Evolutionary conservation across 2,888 invertebrate species (phyloP).

Genomic region (Eristalinus aeneus): DNA sequence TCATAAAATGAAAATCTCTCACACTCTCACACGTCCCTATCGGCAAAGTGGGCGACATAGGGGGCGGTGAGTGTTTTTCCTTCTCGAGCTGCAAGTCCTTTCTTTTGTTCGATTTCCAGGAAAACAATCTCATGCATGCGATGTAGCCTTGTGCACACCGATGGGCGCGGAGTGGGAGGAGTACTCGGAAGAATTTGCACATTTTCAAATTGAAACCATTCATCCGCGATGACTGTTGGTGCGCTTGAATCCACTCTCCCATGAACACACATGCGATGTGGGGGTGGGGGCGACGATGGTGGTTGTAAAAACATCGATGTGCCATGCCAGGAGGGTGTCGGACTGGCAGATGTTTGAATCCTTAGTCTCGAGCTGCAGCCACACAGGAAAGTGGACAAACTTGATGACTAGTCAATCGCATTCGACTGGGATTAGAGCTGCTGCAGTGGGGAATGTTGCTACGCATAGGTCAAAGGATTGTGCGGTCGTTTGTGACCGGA

Average conservation of each 20-base stretch:
- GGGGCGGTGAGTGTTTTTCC: neutral
- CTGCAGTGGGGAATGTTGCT: neutral
- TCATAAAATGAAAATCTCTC: slow-evolving; percentile 58
- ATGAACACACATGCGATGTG: neutral
- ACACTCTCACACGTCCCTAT: neutral
- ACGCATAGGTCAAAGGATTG: neutral
- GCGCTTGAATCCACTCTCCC: slow-evolving; percentile 39
- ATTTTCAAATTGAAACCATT: slow-evolving; percentile 61
- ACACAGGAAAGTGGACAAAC: neutral
- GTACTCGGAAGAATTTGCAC: slow-evolving; percentile 26
- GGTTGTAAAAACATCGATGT: slow-evolving; percentile 1
- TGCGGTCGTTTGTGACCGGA: neutral
- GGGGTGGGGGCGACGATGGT: neutral
- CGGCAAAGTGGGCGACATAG: neutral
- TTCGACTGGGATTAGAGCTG: neutral
- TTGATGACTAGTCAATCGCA: neutral
- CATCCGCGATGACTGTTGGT: slow-evolving; percentile 53
- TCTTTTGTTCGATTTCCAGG: slow-evolving; percentile 10
- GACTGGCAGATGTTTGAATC: neutral
- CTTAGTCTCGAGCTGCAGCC: neutral
- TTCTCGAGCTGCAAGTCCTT: neutral
- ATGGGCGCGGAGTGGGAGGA: neutral
- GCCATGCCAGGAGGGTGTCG: neutral
- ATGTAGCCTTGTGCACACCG: neutral
- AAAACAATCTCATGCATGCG: slow-evolving; percentile 14